Conservation (phyloP, 2,888 invertebrate species). For the Nezara viridula region DNA sequence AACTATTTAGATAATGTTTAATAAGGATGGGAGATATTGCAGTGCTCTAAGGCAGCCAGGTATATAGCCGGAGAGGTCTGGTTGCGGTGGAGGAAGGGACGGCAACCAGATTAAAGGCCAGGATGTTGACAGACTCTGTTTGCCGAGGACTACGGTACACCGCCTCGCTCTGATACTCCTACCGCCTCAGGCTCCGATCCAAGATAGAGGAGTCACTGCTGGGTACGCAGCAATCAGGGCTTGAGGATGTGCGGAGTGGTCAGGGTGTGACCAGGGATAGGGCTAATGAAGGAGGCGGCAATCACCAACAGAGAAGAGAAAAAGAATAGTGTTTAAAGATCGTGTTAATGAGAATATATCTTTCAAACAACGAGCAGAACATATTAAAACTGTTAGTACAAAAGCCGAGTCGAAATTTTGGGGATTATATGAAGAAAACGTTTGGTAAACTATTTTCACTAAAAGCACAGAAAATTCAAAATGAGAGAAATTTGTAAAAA, state of each 20-base stretch:
- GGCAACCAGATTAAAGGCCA: slow-evolving; percentile 6
- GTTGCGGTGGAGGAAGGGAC: neutral
- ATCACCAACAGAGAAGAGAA: too few species aligned
- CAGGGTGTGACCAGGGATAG: neutral
- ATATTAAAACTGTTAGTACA: too few species aligned
- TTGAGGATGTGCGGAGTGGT: neutral
- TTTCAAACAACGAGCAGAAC: too few species aligned
- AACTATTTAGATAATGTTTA: neutral
- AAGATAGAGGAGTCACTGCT: neutral
- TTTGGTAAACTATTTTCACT: too few species aligned
- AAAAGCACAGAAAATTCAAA: too few species aligned
- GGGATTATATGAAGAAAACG: too few species aligned
- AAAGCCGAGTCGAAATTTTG: too few species aligned
- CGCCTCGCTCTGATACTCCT: neutral
- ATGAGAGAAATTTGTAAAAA: too few species aligned
- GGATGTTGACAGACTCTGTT: slow-evolving; percentile 27
- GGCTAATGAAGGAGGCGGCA: neutral
- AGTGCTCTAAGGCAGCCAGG: neutral
- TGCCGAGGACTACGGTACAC: slow-evolving; percentile 16
- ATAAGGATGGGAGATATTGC: neutral
- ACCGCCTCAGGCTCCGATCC: neutral
- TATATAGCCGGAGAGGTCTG: neutral
- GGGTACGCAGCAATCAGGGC: neutral
- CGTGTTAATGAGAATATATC: too few species aligned
- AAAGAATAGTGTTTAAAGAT: too few species aligned